phyloP scores from a whole-genome alignment of 2,113 vertebrate genomes.

The Nesoenas mayeri region DNA sequence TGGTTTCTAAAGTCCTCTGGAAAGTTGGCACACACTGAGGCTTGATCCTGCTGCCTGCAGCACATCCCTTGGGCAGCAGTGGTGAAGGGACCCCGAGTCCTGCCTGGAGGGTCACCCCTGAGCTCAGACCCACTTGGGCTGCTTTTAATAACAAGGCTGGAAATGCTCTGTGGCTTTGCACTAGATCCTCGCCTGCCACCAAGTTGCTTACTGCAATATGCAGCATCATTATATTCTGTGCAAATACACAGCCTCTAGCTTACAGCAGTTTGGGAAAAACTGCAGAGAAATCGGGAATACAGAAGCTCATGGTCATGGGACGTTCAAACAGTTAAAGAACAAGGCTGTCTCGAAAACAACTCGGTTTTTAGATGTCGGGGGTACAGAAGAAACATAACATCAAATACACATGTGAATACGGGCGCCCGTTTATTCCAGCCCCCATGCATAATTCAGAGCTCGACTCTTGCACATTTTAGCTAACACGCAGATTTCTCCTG shows the following conservation, averaged over 20 bases:
- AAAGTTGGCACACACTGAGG: background rate
- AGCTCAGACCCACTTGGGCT: background rate
- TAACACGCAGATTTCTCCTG: accelerated
- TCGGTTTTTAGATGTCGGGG: background rate
- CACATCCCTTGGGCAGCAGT: accelerated
- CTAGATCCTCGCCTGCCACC: background rate
- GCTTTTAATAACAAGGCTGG: background rate
- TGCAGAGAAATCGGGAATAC: background rate
- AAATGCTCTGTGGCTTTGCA: background rate
- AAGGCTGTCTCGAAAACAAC: background rate
- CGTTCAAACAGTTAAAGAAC: background rate
- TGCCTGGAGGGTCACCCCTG: background rate
- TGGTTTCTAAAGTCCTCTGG: background rate
- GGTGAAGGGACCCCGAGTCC: background rate
- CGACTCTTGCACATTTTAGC: background rate
- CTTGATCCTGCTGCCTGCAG: background rate
- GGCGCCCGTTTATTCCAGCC: background rate
- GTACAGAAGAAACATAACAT: background rate
- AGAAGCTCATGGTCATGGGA: background rate
- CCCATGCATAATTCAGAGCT: background rate
- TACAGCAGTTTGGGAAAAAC: background rate
- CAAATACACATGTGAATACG: background rate
- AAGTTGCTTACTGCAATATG: background rate
- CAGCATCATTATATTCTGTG: background rate
- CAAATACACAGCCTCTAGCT: background rate